A percentile compares a stretch with the other conserved stretches of the same genome.
Evolutionary conservation across 2,797 vertebrate genomes (phyloP).

Genomic region (Odontamblyopus rebecca): DNA sequence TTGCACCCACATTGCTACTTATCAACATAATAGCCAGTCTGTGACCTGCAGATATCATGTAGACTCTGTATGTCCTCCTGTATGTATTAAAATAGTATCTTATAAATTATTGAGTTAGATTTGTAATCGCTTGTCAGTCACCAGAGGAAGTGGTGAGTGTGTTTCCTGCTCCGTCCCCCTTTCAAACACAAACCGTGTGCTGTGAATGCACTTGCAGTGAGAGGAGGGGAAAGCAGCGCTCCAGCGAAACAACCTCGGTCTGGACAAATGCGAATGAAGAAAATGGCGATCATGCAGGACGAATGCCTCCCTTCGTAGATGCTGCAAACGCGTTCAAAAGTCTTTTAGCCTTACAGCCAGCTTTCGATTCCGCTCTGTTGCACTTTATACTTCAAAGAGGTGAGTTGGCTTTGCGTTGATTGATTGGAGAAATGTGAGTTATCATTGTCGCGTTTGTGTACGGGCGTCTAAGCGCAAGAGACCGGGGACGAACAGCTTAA

Average conservation of each 20-base stretch:
- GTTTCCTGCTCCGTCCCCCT: constrained; percentile 58
- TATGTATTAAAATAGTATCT: background rate
- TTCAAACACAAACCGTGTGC: constrained; percentile 22
- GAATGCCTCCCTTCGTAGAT: constrained; percentile 85
- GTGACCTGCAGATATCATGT: background rate
- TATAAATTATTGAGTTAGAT: background rate
- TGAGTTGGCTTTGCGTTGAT: constrained; percentile 41
- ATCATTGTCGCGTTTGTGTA: constrained; percentile 25
- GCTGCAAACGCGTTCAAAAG: constrained; percentile 83
- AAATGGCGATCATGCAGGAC: constrained; percentile 92
- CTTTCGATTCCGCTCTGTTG: constrained; percentile 81
- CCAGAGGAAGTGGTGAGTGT: constrained; percentile 72
- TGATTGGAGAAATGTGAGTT: background rate
- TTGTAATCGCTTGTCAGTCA: constrained; percentile 44
- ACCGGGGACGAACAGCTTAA: constrained; percentile 42
- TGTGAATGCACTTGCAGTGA: constrained; percentile 40
- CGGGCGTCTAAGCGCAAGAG: constrained; percentile 17
- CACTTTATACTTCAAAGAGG: constrained; percentile 84
- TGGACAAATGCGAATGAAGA: constrained; percentile 79
- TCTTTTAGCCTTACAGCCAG: constrained; percentile 77
- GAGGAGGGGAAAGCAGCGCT: constrained; percentile 58
- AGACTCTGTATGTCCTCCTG: background rate
- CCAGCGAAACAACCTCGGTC: constrained; percentile 49
- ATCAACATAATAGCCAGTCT: background rate
- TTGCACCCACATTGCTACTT: background rate